Conservation (phyloP, 2,113 vertebrate species). For the Malurus melanocephalus region DNA sequence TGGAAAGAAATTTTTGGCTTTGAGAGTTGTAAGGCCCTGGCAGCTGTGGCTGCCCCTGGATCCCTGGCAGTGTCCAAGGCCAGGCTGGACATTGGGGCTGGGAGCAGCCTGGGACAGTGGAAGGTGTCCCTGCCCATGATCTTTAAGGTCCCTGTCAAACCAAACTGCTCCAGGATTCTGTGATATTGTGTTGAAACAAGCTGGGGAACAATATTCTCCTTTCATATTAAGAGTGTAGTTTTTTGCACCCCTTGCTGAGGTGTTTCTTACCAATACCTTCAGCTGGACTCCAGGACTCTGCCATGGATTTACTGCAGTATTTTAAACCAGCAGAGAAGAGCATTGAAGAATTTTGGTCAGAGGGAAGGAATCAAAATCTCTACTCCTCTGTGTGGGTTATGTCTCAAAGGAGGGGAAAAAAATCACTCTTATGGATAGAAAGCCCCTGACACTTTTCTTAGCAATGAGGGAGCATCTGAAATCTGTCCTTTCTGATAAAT, state of each 20-base stretch:
- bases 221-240: neutral
- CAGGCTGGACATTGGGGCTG: rapidly evolving
- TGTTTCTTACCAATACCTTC: neutral
- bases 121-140: neutral
- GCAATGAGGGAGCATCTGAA: neutral
- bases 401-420: neutral
- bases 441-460: neutral
- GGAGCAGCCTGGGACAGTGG: rapidly evolving
- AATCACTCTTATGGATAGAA: neutral
- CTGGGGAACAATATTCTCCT: neutral
- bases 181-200: neutral
- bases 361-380: neutral
- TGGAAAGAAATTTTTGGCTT: rapidly evolving
- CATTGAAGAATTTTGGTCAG: neutral
- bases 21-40: neutral
- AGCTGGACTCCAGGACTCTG: neutral
- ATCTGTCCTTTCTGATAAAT: neutral
- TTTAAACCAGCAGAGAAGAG: neutral
- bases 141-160: neutral
- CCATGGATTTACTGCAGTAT: neutral
- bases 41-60: neutral
- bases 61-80: rapidly evolving
- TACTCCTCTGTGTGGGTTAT: neutral
- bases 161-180: neutral
- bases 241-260: neutral